These are phyloP conservation scores for Neomicropteryx cornuta DNA, from an alignment of 1,140 invertebrate genomes.

Conservation along the genomic window DNA sequence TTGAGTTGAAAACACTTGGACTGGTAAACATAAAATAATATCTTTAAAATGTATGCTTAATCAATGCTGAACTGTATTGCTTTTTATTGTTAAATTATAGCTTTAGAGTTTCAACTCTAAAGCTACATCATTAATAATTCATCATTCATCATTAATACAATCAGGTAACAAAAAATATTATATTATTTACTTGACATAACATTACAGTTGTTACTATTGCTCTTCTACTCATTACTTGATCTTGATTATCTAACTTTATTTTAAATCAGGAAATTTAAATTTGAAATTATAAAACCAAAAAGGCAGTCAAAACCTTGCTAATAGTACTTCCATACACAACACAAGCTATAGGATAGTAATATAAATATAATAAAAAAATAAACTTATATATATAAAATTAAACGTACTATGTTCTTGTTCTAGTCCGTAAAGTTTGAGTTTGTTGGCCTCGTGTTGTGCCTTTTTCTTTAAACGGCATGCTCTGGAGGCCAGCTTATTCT, in stretches of 20 bases:
- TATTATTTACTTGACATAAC: no score
- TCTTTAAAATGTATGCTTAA: no score
- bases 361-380: neutral
- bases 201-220: neutral
- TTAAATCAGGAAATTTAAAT: neutral
- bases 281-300: neutral
- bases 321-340: neutral
- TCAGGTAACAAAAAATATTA: no score
- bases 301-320: neutral
- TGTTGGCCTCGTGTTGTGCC: slow-evolving; percentile 90
- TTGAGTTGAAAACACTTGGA: no score
- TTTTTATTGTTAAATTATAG: no score
- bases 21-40: no score
- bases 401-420: slow-evolving; percentile 88
- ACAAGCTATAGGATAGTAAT: neutral
- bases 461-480: slow-evolving; percentile 93
- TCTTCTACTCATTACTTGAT: neutral
- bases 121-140: no score
- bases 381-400: neutral
- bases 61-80: no score
- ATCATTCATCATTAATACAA: no score
- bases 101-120: no score
- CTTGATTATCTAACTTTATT: neutral
- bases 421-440: slow-evolving; percentile 87
- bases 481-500: slow-evolving; percentile 93